Evolutionary conservation across 2,113 vertebrate species (phyloP).

Genomic region (Apodemus speciosus): DNA sequence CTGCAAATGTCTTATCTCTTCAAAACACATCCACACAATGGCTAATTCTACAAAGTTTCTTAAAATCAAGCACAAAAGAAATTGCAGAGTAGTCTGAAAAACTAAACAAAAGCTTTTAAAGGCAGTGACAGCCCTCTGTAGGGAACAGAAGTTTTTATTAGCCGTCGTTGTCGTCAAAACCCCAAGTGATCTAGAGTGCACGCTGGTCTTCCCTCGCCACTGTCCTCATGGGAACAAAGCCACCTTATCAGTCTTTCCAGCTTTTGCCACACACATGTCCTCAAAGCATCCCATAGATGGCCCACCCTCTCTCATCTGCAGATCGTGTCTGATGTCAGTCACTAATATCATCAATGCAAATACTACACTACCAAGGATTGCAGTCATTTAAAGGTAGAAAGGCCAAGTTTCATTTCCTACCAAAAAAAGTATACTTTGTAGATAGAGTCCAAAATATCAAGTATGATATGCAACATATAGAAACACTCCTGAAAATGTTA

Average conservation of each 20-base stretch:
- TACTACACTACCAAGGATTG: not conserved
- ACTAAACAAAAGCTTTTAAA: constrained; percentile 26
- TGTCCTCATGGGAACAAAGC: not conserved
- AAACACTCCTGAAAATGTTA: not conserved
- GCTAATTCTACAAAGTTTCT: not conserved
- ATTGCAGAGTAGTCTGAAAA: not conserved
- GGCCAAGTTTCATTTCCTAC: constrained; percentile 8
- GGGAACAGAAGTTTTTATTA: not conserved
- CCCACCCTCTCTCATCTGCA: not conserved
- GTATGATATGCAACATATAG: not conserved
- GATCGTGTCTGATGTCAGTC: not conserved
- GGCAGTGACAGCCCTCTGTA: not conserved
- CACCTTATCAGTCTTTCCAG: not conserved
- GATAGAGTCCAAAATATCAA: not conserved
- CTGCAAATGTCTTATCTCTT: constrained; percentile 54
- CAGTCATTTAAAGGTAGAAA: not conserved
- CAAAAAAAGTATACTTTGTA: not conserved
- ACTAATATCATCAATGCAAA: not conserved
- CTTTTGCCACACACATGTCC: not conserved
- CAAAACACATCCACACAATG: not conserved
- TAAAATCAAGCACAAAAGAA: constrained; percentile 24
- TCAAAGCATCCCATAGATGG: not conserved
- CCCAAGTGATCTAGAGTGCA: not conserved
- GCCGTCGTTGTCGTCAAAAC: not conserved
- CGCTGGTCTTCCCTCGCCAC: not conserved